Evolutionary conservation across 2,113 vertebrate genomes (phyloP), one percentile per base, ranked within the genome.

Genomic region (Zingel zingel): DNA sequence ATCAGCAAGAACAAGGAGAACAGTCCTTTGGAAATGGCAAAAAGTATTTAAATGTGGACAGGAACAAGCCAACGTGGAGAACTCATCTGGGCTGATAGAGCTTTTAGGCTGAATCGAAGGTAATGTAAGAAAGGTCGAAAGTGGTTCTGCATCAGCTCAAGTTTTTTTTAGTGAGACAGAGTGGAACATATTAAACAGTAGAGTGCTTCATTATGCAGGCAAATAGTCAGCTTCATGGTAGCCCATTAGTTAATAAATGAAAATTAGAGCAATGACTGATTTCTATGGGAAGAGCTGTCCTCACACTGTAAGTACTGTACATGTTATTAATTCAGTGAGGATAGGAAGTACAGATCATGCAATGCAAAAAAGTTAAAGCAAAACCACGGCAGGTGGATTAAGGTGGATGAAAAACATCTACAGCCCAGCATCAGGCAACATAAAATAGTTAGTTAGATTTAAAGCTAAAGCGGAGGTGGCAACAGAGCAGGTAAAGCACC

Each of bases 261-360:
- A 30, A 2, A 45, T 68, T 66, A 48, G 30, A 69, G 39, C 21
- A 57, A n/a, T 58, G 30, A 51, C 10, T 18, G 19, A 63, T 54
- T 64, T 76, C 12, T 27, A 48, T 16, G 25, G 18, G 2, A 65
- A 12, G 7, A 50, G 23, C 56, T 54, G 30, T 62, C 45, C 36
- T 56, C 54, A 67, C n/a, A 57, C 48, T 77, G 36, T 47, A 56
- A 58, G 54, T 39, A 2, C 45, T 57, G 43, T 50, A 47, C 47
- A 54, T 59, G 19, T 58, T 56, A 47, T 62, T 62, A 68, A 51
- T 59, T 79, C 11, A 21, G 30, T 57, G 5, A 43, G 14, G 56
- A 72, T 47, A 36, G 23, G 64, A 67, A 43, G n/a, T 59, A 43
- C 36, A 88, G 45, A 7, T 72, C 95, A 96, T 96, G 95, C 96